Conservation (phyloP, 1,140 invertebrate genomes). For the Hylyphantes graminicola region DNA sequence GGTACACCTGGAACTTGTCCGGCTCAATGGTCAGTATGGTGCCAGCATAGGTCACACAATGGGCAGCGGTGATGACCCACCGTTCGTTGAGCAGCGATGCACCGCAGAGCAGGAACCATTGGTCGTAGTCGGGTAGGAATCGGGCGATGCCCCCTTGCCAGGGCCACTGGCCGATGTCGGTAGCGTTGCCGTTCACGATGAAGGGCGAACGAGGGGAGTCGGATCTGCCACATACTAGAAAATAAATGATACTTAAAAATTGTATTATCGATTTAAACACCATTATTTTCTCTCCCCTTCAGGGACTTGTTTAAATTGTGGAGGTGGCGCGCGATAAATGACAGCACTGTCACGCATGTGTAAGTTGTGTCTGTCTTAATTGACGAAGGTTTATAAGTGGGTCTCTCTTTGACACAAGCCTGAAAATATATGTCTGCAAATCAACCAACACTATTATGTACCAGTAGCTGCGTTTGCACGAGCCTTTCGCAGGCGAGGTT, state of each 20-base stretch:
- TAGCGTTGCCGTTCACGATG: constrained; percentile 60
- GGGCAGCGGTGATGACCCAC: constrained; percentile 64
- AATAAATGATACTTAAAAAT: constrained; percentile 1
- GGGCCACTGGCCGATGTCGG: constrained; percentile 61
- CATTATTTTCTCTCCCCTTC: too few species aligned
- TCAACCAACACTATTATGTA: too few species aligned
- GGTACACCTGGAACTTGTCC: constrained; percentile 60
- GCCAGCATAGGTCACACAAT: constrained; percentile 60
- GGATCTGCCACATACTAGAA: constrained; percentile 56
- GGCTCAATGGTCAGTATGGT: constrained; percentile 45
- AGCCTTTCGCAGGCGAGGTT: too few species aligned
- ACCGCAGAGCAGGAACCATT: constrained; percentile 61
- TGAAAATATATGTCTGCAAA: too few species aligned
- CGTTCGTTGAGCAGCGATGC: constrained; percentile 61
- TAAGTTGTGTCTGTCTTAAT: too few species aligned
- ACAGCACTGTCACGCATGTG: too few species aligned
- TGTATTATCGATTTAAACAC: too few species aligned
- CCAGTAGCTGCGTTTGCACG: too few species aligned
- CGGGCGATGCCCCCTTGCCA: constrained; percentile 59
- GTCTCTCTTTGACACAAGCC: too few species aligned
- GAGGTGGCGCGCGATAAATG: too few species aligned
- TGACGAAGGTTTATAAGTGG: too few species aligned
- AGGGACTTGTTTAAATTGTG: too few species aligned
- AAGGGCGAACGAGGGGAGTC: constrained; percentile 60
- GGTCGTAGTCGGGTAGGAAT: constrained; percentile 29